These are phyloP conservation scores for Astyanax mexicanus DNA, from an alignment of 2,797 vertebrate species.

Conservation along the genomic window DNA sequence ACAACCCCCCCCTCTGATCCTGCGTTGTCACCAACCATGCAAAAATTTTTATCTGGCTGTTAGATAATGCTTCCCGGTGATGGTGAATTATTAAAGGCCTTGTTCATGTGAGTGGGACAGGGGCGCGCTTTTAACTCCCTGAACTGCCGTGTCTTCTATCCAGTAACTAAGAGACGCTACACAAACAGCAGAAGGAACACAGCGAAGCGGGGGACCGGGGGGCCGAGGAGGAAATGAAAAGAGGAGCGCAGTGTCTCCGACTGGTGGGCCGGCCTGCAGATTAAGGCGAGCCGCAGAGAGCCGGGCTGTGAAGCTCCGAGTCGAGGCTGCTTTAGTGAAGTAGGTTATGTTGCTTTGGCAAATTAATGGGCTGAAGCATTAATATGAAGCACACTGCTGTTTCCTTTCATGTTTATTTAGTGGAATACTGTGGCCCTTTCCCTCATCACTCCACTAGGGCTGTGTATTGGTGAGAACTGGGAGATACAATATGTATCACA, in stretches of 20 bases:
- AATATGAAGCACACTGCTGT: background rate
- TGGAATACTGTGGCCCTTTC: background rate
- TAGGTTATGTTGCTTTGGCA: background rate
- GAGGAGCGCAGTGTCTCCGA: conserved; percentile 64
- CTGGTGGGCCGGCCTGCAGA: conserved; percentile 65
- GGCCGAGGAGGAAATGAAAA: conserved; percentile 70
- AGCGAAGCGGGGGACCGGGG: conserved; percentile 33
- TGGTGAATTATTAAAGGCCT: conserved; percentile 81
- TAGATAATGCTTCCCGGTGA: conserved; percentile 81
- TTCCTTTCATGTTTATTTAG: background rate
- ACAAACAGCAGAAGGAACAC: conserved; percentile 77
- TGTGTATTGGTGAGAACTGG: too few species aligned
- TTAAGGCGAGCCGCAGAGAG: conserved; percentile 63
- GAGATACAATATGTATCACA: too few species aligned
- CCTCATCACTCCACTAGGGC: too few species aligned
- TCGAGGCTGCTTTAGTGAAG: conserved; percentile 5
- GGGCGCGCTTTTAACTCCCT: conserved; percentile 79
- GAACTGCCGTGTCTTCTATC: conserved; percentile 71
- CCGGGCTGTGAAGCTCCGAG: conserved; percentile 50
- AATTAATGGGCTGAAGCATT: background rate
- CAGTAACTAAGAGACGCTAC: conserved; percentile 81
- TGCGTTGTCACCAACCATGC: conserved; percentile 73
- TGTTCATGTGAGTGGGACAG: conserved; percentile 77
- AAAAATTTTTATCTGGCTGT: conserved; percentile 79
- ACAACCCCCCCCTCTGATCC: conserved; percentile 21